Base-by-base conservation (phyloP, 2,888 invertebrate species). In the Zaprionus bogoriensis region DNA sequence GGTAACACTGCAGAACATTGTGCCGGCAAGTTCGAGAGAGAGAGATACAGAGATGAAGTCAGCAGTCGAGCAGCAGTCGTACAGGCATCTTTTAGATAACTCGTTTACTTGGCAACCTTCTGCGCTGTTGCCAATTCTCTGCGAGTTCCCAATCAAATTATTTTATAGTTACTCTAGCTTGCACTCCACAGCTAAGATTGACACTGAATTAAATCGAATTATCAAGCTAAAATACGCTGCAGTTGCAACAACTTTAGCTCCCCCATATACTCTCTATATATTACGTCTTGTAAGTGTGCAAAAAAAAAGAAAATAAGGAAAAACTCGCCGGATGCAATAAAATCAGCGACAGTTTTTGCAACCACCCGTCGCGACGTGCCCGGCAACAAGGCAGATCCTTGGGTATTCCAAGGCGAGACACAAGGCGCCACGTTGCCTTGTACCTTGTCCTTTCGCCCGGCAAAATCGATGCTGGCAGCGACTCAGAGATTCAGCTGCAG, bases 361-460 rank as follows among this genome's bases (percentile, higher is more conserved):
- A 78, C 79, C 77, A 78, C 85, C 82, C 50, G 75, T 61, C 22
- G 67, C 10, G 54, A 25, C n/a, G n/a, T n/a, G n/a, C n/a, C n/a
- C n/a, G 17, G 36, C 32, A 32, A 47, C 39, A 14, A 23, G 19
- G 20, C 28, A 45, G 32, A 50, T 64, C 47, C 70, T 52, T 39
- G 39, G 17, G 32, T 45, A 36, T 50, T 38, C 39, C 64, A 25
- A 32, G 39, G 53, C 48, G 28, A 52, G 42, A 25, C 19, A 36
- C 12, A 17, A 41, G 71, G 54, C 74, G 74, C 74, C 74, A 73
- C 39, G 41, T 36, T 41, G 25, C 23, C n/a, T n/a, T n/a, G n/a
- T n/a, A 14, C 12, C 12, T 10, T 14, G 53, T 53, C 67, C 69
- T 65, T 19, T 5, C 25, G 32, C 41, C 23, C 25, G 17, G 53